Percentiles rank a stretch among this genome's conserved stretches.
Evolutionary conservation across 2,797 vertebrate genomes (phyloP).

Genomic region (Oreochromis mossambicus): DNA sequence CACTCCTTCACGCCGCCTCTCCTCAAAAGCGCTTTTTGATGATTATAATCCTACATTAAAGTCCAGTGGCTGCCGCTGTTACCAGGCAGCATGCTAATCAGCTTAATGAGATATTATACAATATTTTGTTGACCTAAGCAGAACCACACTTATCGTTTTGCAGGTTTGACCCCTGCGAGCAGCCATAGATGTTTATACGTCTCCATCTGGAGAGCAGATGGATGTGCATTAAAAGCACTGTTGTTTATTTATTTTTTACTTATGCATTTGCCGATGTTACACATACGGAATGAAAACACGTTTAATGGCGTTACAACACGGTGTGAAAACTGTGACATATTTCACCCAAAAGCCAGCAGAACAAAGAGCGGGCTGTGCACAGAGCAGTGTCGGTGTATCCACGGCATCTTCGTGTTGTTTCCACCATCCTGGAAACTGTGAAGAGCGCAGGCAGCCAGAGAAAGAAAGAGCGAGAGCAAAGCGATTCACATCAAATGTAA

Average conservation of each 20-base stretch:
- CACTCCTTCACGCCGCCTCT: slow-evolving; percentile 83
- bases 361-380: background rate
- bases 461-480: slow-evolving; percentile 45
- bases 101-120: slow-evolving; percentile 99
- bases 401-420: slow-evolving; percentile 39
- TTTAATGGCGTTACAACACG: background rate
- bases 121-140: slow-evolving; percentile 99
- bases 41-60: slow-evolving; percentile 94
- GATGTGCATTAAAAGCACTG: slow-evolving; percentile 56
- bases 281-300: slow-evolving; percentile 40
- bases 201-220: slow-evolving; percentile 72
- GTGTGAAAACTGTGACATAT: background rate
- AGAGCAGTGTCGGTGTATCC: slow-evolving; percentile 3
- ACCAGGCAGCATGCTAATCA: slow-evolving; percentile 97
- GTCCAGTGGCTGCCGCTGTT: slow-evolving; percentile 85
- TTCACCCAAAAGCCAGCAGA: background rate
- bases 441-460: background rate
- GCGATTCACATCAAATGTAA: slow-evolving; percentile 76
- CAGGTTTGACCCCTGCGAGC: slow-evolving; percentile 89
- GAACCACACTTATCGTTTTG: slow-evolving; percentile 90
- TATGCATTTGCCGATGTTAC: slow-evolving; percentile 38
- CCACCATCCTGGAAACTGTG: slow-evolving; percentile 29
- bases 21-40: slow-evolving; percentile 88
- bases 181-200: slow-evolving; percentile 70
- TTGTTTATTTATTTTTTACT: slow-evolving; percentile 23